Conservation (phyloP, 2,797 vertebrate species). For the Leptodactylus fallax region DNA sequence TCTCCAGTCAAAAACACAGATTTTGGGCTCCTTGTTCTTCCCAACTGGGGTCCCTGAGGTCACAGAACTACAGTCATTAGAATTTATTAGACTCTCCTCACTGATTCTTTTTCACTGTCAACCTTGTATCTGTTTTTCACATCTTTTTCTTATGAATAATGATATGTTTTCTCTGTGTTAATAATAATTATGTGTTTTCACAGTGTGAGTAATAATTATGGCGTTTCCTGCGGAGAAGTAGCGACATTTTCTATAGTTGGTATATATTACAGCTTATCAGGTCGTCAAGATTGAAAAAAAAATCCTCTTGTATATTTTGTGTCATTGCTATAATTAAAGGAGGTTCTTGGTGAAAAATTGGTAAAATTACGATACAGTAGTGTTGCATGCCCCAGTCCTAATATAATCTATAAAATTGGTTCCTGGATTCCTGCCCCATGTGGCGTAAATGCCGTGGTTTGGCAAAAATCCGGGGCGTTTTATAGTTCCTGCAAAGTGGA, state of each 20-base stretch:
- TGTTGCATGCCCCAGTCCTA: background rate
- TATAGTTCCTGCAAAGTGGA: no score
- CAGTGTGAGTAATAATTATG: constrained; percentile 24
- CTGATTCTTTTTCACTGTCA: background rate
- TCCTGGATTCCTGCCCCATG: background rate
- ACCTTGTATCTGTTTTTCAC: background rate
- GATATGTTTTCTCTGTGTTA: constrained; percentile 20
- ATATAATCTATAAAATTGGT: background rate
- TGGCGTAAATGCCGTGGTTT: no score
- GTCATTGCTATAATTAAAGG: background rate
- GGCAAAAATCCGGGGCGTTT: no score
- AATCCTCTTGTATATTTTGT: background rate
- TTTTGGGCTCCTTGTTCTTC: background rate
- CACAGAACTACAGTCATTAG: background rate
- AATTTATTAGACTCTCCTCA: background rate
- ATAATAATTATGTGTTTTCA: constrained; percentile 33
- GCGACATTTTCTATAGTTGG: background rate
- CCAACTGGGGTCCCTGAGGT: background rate
- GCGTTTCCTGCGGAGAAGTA: background rate
- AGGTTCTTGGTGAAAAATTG: background rate
- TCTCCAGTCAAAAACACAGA: no score
- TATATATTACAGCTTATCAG: background rate
- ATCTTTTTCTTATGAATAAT: constrained; percentile 21
- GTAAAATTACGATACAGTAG: background rate
- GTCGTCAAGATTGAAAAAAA: background rate